Evolutionary conservation across 2,888 invertebrate genomes (phyloP).

Genomic region (Plutella xylostella): DNA sequence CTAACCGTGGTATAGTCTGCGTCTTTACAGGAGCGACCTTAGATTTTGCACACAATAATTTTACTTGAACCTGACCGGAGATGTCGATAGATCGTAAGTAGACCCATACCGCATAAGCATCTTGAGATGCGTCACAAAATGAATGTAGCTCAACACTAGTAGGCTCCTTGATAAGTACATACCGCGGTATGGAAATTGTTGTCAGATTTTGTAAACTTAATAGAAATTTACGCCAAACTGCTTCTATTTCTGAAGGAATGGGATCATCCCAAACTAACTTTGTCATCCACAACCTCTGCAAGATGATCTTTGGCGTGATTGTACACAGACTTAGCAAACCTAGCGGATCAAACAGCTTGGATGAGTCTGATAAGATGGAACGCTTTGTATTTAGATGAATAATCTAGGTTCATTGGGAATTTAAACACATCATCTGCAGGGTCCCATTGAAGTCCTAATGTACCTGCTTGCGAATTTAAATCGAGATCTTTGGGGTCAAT

Average conservation of each 20-base stretch:
- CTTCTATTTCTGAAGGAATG: constrained; percentile 7
- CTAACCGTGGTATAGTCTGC: neutral
- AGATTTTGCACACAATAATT: constrained; percentile 4
- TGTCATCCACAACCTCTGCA: constrained; percentile 10
- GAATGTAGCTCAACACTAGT: constrained; percentile 7
- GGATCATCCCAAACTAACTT: constrained; percentile 10
- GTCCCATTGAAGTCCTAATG: constrained; percentile 17
- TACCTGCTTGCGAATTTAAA: too few species aligned
- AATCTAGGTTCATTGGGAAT: constrained; percentile 15
- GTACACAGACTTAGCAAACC: constrained; percentile 10
- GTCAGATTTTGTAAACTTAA: neutral
- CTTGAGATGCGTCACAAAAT: constrained; percentile 11
- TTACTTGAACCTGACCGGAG: neutral
- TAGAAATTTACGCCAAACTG: constrained; percentile 5
- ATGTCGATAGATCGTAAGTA: neutral
- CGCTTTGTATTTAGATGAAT: constrained; percentile 15
- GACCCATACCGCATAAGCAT: constrained; percentile 13
- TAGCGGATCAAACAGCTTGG: constrained; percentile 10
- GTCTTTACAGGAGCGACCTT: neutral
- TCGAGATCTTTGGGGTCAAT: too few species aligned
- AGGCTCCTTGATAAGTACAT: constrained; percentile 4
- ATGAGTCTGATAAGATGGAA: neutral
- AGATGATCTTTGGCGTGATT: constrained; percentile 4
- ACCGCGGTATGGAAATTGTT: neutral
- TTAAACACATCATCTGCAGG: too few species aligned